phyloP scores from a whole-genome alignment of 2,888 invertebrate genomes.

The Alentia gelatinosa region DNA sequence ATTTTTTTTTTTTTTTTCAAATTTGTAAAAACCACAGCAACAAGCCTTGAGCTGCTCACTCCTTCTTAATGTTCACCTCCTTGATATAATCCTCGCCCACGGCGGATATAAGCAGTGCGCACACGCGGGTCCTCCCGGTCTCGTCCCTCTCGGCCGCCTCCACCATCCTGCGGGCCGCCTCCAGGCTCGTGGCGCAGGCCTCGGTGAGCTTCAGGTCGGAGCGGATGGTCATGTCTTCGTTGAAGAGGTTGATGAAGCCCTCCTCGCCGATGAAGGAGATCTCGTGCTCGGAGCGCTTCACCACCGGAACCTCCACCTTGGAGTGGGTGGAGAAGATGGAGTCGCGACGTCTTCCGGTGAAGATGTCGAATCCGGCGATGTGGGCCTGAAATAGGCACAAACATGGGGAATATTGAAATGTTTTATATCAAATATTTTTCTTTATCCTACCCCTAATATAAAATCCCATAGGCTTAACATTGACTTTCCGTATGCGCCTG shows the following conservation, averaged over 20 bases:
- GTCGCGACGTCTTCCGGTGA: constrained; percentile 30
- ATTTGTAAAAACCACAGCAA: no score
- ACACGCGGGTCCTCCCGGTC: background rate
- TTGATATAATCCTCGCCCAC: background rate
- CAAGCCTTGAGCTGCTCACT: no score
- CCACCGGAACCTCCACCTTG: background rate
- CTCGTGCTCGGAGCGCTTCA: constrained; percentile 30
- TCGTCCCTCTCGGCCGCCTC: background rate
- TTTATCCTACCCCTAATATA: no score
- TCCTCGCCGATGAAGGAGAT: background rate
- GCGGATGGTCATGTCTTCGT: constrained; percentile 31
- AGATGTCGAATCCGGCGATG: constrained; percentile 17
- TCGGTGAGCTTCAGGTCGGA: background rate
- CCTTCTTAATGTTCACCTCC: constrained; percentile 16
- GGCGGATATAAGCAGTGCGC: background rate
- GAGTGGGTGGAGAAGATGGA: background rate
- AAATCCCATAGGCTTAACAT: no score
- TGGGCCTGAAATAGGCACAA: no score
- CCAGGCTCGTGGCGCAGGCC: background rate
- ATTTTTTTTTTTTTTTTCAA: no score
- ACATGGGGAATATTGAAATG: no score
- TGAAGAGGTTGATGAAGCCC: background rate
- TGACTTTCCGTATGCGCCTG: no score
- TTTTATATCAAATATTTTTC: no score
- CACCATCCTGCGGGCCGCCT: background rate